phyloP scores from a whole-genome alignment of 2,797 vertebrate genomes.

The Borostomias antarcticus region DNA sequence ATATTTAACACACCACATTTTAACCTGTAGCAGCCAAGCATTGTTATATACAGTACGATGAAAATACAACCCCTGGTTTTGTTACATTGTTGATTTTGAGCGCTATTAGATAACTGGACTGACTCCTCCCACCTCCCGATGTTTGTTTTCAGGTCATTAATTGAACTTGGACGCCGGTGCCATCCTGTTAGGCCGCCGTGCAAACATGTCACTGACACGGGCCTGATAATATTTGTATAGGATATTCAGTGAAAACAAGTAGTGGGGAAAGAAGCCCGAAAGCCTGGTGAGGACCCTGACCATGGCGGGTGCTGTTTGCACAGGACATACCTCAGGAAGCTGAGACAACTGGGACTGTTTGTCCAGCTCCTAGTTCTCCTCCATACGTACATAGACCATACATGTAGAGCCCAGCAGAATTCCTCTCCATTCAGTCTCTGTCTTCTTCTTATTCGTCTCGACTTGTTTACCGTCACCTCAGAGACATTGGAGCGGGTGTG shows the following conservation, averaged over 20 bases:
- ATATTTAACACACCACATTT: no score
- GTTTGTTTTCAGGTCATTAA: slow-evolving; percentile 33
- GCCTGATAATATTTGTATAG: slow-evolving; percentile 68
- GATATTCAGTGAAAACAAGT: slow-evolving; percentile 71
- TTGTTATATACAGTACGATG: no score
- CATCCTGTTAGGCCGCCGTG: slow-evolving; percentile 41
- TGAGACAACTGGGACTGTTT: slow-evolving; percentile 83
- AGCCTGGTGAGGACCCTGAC: slow-evolving; percentile 73
- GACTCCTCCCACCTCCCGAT: not conserved
- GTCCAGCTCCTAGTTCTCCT: slow-evolving; percentile 75
- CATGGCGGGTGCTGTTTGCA: slow-evolving; percentile 80
- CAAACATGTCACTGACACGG: slow-evolving; percentile 58
- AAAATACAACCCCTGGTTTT: no score
- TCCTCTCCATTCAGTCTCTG: slow-evolving; percentile 27
- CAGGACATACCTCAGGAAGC: slow-evolving; percentile 83
- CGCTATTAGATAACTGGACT: slow-evolving; percentile 7
- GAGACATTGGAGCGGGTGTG: slow-evolving; percentile 1
- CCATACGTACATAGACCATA: slow-evolving; percentile 60
- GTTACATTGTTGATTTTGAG: not conserved
- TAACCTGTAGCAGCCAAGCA: no score
- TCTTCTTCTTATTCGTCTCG: slow-evolving; percentile 11
- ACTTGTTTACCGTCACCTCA: slow-evolving; percentile 18
- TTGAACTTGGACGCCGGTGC: slow-evolving; percentile 40
- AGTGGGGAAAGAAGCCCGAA: slow-evolving; percentile 57
- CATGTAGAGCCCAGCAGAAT: slow-evolving; percentile 66